Evolutionary conservation across 2,797 vertebrate species (phyloP), one percentile per base, ranked within the genome.

Genomic region (Poeciliopsis turneri): DNA sequence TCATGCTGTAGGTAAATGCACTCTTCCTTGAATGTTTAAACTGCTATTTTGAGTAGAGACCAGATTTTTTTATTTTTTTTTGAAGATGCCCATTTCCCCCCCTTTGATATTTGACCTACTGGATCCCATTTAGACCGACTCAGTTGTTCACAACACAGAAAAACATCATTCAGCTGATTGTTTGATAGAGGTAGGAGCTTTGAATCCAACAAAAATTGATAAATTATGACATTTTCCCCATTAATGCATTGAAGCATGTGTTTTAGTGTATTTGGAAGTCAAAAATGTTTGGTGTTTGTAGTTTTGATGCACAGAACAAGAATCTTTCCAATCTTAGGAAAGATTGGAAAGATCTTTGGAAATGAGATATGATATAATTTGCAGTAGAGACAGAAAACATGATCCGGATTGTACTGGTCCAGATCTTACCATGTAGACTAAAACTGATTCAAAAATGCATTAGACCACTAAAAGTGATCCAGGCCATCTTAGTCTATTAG

Each of bases 401-500:
- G 36, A 39, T 39, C 36, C 5, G 12, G 3, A 16, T 46, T 71
- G 43, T 4, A 16, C 5, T 28, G n/a, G 6, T 46, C 15, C 7
- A 28, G 15, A 3, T 71, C 68, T 71, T 7, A 45, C 7, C 12
- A 69, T 70, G 28, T 13, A 16, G 81, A 74, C 43, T 59, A 70
- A 76, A 79, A 46, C 55, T 45, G 59, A 64, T 64, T 57, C 41
- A 68, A 77, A 75, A 2, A 28, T 76, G 72, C 45, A 33, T 72
- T 70, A 77, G 10, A 49, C 53, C 83, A 49, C 9, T 36, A 68
- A 59, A 81, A 75, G 75, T 30, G 55, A 30, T 84, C 75, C 0
- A 2, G 59, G 77, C 57, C 74, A 66, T 33, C 71, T 73, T 1
- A 78, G 88, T 91, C 88, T 70, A 89, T 87, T 64, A 83, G 74